phyloP scores from a whole-genome alignment of 2,113 vertebrate genomes.

The Axis porcinus region DNA sequence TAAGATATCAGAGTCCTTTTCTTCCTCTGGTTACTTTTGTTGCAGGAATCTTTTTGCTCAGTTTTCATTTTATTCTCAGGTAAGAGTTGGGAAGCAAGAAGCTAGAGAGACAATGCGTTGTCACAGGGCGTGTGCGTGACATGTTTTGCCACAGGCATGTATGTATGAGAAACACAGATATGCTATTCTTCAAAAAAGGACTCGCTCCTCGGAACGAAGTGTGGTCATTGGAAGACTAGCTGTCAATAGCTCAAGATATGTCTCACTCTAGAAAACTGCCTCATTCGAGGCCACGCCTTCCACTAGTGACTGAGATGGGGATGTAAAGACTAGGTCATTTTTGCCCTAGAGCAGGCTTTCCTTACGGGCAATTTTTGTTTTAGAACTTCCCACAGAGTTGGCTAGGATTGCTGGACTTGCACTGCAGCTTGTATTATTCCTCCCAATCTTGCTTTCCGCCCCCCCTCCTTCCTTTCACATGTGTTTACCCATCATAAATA shows the following conservation, averaged over 20 bases:
- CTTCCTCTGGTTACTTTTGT: background rate
- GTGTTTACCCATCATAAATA: background rate
- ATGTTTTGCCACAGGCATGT: background rate
- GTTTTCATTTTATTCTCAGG: background rate
- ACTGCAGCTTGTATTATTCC: background rate
- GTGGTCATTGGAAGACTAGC: background rate
- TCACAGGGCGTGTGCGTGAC: background rate
- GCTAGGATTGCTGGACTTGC: background rate
- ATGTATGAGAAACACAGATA: background rate
- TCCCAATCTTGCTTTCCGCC: background rate
- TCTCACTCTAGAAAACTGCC: background rate
- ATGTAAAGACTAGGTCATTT: background rate
- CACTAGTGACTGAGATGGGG: background rate
- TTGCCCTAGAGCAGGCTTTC: background rate
- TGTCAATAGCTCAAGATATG: background rate
- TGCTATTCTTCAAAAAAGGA: background rate
- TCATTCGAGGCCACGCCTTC: background rate
- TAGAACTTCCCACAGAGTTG: background rate
- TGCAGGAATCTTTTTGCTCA: background rate
- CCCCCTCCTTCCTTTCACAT: background rate
- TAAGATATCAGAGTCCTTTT: background rate
- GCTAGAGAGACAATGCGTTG: background rate
- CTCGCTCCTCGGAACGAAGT: background rate
- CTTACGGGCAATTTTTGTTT: background rate
- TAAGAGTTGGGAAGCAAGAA: background rate